These are phyloP conservation scores for Dryocosmus kuriphilus DNA, from an alignment of 2,888 invertebrate genomes.

Conservation along the genomic window DNA sequence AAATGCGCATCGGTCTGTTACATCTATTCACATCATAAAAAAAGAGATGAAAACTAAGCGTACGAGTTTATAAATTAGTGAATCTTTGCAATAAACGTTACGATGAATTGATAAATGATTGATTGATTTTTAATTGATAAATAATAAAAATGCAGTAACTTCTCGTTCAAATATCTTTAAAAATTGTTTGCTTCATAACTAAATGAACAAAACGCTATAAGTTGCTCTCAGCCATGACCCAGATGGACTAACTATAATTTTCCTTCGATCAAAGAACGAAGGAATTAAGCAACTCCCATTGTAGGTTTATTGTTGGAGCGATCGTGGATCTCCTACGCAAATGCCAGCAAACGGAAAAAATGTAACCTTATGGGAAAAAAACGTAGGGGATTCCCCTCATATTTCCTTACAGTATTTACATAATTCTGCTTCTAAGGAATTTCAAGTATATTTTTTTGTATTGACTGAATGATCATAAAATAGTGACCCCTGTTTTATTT, in stretches of 20 bases:
- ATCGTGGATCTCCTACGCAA: conserved; percentile 30
- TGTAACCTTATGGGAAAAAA: not conserved
- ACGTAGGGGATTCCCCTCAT: not conserved
- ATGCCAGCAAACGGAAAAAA: not conserved
- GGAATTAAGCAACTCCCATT: conserved; percentile 9
- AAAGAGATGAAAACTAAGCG: too few species aligned
- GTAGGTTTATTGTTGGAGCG: conserved; percentile 10
- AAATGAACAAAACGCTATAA: not conserved
- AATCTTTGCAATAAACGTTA: too few species aligned
- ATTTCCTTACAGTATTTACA: too few species aligned
- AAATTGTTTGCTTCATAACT: too few species aligned
- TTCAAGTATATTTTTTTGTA: not conserved
- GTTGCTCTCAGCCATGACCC: not conserved
- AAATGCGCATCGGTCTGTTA: too few species aligned
- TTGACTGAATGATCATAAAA: not conserved
- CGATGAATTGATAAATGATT: too few species aligned
- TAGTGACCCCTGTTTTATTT: not conserved
- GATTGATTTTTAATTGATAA: too few species aligned
- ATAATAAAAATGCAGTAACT: too few species aligned
- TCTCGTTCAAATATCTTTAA: too few species aligned
- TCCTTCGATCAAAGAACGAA: conserved; percentile 23
- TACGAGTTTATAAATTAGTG: too few species aligned
- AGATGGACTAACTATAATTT: conserved; percentile 27
- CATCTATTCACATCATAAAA: too few species aligned
- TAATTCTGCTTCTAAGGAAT: not conserved